Percentiles rank a stretch among this genome's conserved stretches.
phyloP scores from a whole-genome alignment of 1,140 invertebrate species.

The Euwallacea similis region DNA sequence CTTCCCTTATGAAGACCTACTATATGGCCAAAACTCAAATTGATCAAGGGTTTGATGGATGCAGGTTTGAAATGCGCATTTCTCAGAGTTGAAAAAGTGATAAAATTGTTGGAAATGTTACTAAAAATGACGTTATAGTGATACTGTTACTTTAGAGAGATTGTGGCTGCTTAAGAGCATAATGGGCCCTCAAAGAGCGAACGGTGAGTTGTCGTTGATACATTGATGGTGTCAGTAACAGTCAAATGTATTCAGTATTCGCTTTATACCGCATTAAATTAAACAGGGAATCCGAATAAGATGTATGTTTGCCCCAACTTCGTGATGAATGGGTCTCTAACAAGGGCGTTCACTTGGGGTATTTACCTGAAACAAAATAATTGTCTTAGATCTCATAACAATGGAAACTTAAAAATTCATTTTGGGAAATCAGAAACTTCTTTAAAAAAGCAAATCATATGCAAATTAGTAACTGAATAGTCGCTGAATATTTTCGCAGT shows the following conservation, averaged over 20 bases:
- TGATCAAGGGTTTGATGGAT: background rate
- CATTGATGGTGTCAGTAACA: conserved; percentile 49
- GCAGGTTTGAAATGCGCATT: too few species aligned
- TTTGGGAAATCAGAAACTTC: conserved; percentile 28
- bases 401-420: too few species aligned
- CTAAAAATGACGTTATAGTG: too few species aligned
- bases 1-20: conserved; percentile 28
- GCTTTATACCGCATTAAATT: conserved; percentile 50
- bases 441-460: conserved; percentile 52
- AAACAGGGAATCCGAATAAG: conserved; percentile 47
- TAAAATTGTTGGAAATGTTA: too few species aligned
- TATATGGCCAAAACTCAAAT: conserved; percentile 11
- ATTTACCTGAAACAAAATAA: conserved; percentile 45
- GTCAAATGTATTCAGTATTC: conserved; percentile 47
- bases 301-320: conserved; percentile 42
- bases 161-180: background rate
- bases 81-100: too few species aligned
- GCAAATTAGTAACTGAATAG: conserved; percentile 52
- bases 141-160: background rate
- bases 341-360: conserved; percentile 9
- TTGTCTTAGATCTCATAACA: background rate
- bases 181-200: background rate
- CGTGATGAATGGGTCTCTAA: conserved; percentile 41
- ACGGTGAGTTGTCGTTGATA: conserved; percentile 43
- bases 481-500: conserved; percentile 55